Conservation (phyloP, 2,888 invertebrate genomes). For the Caenorhabditis sp. region DNA sequence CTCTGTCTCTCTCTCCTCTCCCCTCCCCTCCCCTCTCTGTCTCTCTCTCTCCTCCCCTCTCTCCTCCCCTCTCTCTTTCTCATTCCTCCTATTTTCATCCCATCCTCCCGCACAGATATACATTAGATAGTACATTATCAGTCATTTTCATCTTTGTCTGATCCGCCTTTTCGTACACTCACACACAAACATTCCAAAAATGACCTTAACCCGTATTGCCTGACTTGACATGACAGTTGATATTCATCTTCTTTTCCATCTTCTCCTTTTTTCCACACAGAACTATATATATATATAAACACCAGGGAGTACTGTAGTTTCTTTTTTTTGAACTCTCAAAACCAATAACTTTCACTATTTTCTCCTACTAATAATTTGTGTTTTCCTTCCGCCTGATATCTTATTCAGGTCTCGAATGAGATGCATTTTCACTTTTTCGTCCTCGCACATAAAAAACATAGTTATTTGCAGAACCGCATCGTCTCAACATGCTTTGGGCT, state of each 20-base stretch:
- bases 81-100: too few species aligned
- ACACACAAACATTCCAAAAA: too few species aligned
- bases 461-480: neutral
- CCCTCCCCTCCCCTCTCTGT: slow-evolving; percentile 1
- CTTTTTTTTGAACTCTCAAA: too few species aligned
- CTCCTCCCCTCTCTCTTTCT: slow-evolving; percentile 19
- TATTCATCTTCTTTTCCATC: slow-evolving; percentile 4
- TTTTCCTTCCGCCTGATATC: neutral
- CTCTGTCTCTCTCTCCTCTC: neutral
- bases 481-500: neutral
- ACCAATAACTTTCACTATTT: too few species aligned
- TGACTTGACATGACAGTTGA: neutral
- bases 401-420: neutral
- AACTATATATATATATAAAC: neutral
- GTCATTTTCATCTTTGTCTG: neutral
- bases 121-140: neutral
- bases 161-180: slow-evolving; percentile 3
- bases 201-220: slow-evolving; percentile 8
- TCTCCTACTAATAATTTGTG: too few species aligned
- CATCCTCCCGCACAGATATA: too few species aligned
- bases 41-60: neutral
- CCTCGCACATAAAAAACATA: neutral
- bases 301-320: too few species aligned
- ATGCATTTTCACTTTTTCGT: neutral
- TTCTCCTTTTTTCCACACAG: slow-evolving; percentile 1